Conservation (phyloP, 2,888 invertebrate species). For the Eulithis prunata region DNA sequence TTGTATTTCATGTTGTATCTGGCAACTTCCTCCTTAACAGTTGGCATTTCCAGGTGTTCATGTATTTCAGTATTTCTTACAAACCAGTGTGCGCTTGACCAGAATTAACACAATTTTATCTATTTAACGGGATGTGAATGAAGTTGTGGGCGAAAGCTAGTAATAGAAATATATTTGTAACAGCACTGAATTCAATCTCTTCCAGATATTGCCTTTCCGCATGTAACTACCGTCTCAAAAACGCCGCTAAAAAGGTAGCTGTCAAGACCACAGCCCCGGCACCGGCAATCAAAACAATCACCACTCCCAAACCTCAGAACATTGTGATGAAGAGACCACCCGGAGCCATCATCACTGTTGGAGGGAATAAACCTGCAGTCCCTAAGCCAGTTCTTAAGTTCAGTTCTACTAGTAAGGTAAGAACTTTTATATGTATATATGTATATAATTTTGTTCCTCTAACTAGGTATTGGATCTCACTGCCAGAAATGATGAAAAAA, state of each 20-base stretch:
- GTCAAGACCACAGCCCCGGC: slow-evolving; percentile 59
- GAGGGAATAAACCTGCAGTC: slow-evolving; percentile 87
- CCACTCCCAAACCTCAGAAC: slow-evolving; percentile 79
- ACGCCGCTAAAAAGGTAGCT: slow-evolving; percentile 78
- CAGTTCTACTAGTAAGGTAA: slow-evolving; percentile 80
- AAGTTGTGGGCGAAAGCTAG: too few species aligned
- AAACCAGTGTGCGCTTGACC: too few species aligned
- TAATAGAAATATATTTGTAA: too few species aligned
- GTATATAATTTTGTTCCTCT: too few species aligned
- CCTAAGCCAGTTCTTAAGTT: slow-evolving; percentile 92
- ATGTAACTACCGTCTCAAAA: slow-evolving; percentile 90
- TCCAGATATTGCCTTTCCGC: slow-evolving; percentile 92
- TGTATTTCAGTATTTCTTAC: too few species aligned
- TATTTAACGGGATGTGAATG: too few species aligned
- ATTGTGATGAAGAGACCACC: slow-evolving; percentile 76
- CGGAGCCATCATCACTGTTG: slow-evolving; percentile 80
- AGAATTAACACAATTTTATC: too few species aligned
- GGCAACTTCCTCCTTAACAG: too few species aligned
- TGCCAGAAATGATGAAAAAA: too few species aligned
- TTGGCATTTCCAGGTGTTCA: too few species aligned
- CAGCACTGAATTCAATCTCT: slow-evolving; percentile 22
- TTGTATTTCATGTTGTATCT: too few species aligned
- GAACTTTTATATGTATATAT: background rate
- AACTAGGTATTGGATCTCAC: too few species aligned
- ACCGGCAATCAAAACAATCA: slow-evolving; percentile 65